Conservation (phyloP, 2,113 vertebrate species). For the Dromas ardeola region DNA sequence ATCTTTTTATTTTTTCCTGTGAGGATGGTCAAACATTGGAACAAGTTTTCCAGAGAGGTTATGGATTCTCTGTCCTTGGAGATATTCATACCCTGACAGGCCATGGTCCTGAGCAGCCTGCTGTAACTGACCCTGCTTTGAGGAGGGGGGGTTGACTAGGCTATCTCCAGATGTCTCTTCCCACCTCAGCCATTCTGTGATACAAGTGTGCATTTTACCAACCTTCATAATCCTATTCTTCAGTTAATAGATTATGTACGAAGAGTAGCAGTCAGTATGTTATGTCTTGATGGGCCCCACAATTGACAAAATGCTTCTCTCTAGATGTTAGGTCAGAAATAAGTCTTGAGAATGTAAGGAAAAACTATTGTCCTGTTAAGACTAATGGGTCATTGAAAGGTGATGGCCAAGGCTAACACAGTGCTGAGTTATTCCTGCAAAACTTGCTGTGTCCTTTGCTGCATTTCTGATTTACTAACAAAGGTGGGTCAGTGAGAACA, state of each 20-base stretch:
- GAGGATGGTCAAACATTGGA: background rate
- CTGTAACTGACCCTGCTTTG: background rate
- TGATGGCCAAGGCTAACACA: background rate
- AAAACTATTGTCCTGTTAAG: background rate
- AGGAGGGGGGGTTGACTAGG: accelerated
- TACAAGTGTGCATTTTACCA: background rate
- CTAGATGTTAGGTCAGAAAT: background rate
- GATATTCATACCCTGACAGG: background rate
- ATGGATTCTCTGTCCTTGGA: background rate
- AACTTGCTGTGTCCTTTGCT: background rate
- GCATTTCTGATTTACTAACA: background rate
- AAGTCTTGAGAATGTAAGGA: background rate
- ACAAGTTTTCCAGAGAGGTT: background rate
- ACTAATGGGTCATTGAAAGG: background rate
- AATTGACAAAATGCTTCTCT: background rate
- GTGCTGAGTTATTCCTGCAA: background rate
- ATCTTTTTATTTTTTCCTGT: background rate
- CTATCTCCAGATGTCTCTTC: background rate
- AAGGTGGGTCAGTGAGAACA: background rate
- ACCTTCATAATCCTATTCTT: background rate
- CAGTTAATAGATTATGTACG: background rate
- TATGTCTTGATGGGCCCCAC: background rate
- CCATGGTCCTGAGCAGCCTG: background rate
- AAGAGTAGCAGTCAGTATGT: background rate
- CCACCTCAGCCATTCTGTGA: background rate